Percentiles rank a stretch among this genome's conserved stretches.
These are phyloP conservation scores for Dasyprocta punctata DNA, from an alignment of 2,113 vertebrate genomes.

Conservation along the genomic window DNA sequence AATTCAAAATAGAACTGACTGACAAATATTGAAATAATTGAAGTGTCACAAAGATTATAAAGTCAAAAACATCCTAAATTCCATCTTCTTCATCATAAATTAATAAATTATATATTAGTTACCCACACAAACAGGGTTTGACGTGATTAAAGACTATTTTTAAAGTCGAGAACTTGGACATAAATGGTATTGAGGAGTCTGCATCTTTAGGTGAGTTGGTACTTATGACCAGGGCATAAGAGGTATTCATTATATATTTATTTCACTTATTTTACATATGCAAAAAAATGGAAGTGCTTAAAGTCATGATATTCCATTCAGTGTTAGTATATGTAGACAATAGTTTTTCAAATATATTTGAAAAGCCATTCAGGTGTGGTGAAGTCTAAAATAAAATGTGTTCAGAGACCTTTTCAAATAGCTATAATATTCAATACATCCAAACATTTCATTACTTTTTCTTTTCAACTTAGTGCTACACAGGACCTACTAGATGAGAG, in stretches of 20 bases:
- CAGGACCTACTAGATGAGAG: neutral
- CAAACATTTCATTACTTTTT: neutral
- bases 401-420: neutral
- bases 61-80: neutral
- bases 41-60: neutral
- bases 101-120: neutral
- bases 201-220: neutral
- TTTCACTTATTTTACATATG: neutral
- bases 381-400: neutral
- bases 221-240: neutral
- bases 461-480: neutral
- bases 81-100: neutral
- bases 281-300: neutral
- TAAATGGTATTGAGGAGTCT: neutral
- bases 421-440: neutral
- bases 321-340: neutral
- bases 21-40: neutral
- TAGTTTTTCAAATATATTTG: neutral
- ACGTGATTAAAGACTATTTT: neutral
- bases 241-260: neutral
- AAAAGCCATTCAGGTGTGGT: neutral
- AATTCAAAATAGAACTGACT: neutral
- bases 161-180: neutral
- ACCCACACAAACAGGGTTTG: neutral
- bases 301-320: neutral